Percentiles rank a stretch among this genome's conserved stretches.
These are phyloP conservation scores for Tetranychus piercei DNA, from an alignment of 2,888 invertebrate genomes.

Conservation along the genomic window DNA sequence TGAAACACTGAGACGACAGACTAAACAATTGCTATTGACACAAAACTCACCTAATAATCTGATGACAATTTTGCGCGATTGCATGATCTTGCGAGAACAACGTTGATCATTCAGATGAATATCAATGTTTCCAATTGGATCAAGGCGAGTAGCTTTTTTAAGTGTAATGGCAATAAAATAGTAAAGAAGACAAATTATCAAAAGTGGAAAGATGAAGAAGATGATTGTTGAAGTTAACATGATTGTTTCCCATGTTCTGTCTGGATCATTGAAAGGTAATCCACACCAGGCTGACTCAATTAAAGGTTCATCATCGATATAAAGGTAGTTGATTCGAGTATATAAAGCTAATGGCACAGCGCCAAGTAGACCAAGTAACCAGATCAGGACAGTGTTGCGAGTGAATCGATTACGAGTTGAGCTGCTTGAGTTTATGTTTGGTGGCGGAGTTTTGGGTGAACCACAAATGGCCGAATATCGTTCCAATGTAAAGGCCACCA, in stretches of 20 bases:
- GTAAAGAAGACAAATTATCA: constrained; percentile 35
- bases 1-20: no score
- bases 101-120: constrained; percentile 22
- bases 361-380: constrained; percentile 33
- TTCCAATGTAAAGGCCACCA: constrained; percentile 33
- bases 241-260: constrained; percentile 29
- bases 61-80: constrained; percentile 32
- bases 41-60: constrained; percentile 31
- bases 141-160: constrained; percentile 27
- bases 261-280: constrained; percentile 30
- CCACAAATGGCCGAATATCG: constrained; percentile 37
- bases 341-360: constrained; percentile 32
- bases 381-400: constrained; percentile 34
- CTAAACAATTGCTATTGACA: neutral
- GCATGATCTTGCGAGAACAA: constrained; percentile 27
- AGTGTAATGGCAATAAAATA: constrained; percentile 31
- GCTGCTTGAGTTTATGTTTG: constrained; percentile 17
- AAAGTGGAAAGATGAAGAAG: constrained; percentile 37
- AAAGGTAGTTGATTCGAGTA: constrained; percentile 30
- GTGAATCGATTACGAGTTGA: constrained; percentile 27
- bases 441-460: constrained; percentile 31
- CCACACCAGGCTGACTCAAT: constrained; percentile 32
- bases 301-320: constrained; percentile 24
- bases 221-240: constrained; percentile 35
- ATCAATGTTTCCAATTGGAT: constrained; percentile 15